These are phyloP conservation scores for Synodontis membranacea DNA, from an alignment of 2,113 vertebrate genomes.

Conservation along the genomic window DNA sequence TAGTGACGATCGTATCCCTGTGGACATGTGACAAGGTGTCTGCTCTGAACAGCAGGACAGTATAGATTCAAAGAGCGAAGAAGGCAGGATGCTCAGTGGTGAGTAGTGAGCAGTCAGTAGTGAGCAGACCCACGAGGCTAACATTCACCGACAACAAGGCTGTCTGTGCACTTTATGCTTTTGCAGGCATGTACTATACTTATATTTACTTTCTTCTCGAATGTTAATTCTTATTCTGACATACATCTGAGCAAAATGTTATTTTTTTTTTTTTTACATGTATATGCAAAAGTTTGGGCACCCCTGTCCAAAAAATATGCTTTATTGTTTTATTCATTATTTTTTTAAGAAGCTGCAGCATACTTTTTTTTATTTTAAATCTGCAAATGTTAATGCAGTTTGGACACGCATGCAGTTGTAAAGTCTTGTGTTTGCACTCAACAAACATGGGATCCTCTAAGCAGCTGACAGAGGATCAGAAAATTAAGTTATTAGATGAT, in stretches of 20 bases:
- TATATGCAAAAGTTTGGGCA: neutral
- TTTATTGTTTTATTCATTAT: neutral
- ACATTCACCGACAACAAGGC: neutral
- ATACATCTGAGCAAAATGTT: neutral
- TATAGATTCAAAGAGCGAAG: conserved; percentile 39
- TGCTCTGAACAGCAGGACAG: conserved; percentile 46
- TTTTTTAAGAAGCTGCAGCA: neutral
- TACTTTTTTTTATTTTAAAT: neutral
- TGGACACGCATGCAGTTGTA: neutral
- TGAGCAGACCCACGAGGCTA: conserved; percentile 18
- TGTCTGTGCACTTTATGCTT: neutral
- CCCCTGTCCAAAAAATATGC: neutral
- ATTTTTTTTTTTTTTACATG: neutral
- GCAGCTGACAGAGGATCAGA: neutral
- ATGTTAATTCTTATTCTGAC: neutral
- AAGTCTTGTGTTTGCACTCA: neutral
- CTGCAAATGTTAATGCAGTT: neutral
- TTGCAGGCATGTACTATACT: neutral
- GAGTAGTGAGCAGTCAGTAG: neutral
- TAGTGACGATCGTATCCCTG: conserved; percentile 48
- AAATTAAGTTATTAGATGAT: neutral
- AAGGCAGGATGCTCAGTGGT: conserved; percentile 14
- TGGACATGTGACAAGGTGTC: conserved; percentile 50
- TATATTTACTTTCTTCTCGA: neutral
- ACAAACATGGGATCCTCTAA: neutral